These are phyloP conservation scores for Poecilobothrus nobilitatus DNA, from an alignment of 2,888 invertebrate genomes.

Conservation along the genomic window DNA sequence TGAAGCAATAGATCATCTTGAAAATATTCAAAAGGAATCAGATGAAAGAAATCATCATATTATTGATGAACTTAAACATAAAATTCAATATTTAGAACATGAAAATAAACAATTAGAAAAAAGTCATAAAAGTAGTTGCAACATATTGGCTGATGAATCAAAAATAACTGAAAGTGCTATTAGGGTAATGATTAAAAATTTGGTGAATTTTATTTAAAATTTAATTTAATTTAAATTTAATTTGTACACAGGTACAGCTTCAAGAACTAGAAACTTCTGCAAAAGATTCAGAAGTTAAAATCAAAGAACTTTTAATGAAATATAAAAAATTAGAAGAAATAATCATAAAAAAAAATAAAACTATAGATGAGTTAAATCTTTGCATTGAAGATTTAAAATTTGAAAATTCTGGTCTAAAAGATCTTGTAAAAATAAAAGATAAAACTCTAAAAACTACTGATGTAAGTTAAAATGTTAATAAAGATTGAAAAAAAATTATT, in stretches of 20 bases:
- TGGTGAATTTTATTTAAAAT: neutral
- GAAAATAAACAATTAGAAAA: conserved; percentile 30
- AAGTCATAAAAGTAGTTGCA: conserved; percentile 2
- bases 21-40: conserved; percentile 51
- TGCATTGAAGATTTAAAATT: conserved; percentile 39
- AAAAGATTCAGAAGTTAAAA: conserved; percentile 35
- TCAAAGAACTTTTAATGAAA: conserved; percentile 30
- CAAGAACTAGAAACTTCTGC: conserved; percentile 35
- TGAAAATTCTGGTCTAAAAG: conserved; percentile 46
- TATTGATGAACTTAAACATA: conserved; percentile 39
- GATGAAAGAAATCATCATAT: conserved; percentile 36
- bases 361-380: conserved; percentile 36
- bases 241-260: conserved; percentile 30
- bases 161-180: neutral
- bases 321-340: conserved; percentile 31
- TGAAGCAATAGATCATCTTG: conserved; percentile 68
- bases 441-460: neutral
- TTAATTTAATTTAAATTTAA: neutral
- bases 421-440: conserved; percentile 21
- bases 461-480: neutral
- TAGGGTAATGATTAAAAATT: neutral
- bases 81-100: conserved; percentile 36
- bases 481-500: too few relatives aligned
- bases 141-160: conserved; percentile 19
- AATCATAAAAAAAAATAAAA: conserved; percentile 42